Base-by-base conservation (phyloP, 2,888 invertebrate genomes). In the Darwinula stevensoni region DNA sequence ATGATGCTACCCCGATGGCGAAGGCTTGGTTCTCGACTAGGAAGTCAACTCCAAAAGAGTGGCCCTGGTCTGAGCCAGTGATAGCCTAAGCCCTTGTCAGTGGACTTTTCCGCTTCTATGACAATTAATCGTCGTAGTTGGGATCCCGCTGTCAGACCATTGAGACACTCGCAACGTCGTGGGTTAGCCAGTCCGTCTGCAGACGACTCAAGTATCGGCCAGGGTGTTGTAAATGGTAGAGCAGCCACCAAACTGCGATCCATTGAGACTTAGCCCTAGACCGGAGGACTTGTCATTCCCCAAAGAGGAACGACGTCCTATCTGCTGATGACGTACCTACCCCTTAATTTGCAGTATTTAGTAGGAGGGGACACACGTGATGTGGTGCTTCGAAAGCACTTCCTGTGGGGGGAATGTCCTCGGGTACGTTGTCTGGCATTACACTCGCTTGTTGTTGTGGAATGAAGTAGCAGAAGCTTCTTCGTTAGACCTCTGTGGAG, bases 211-310 rank as follows among this genome's bases (percentile, higher is more conserved):
- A 41, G 52, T 58, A 54, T 57, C 54, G 53, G 58, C 56, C 60
- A 54, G 58, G 59, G 59, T 59, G 56, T 58, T 56, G 59, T 59
- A 59, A 51, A 49, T 56, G 53, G 57, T 56, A 58, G 58, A 59
- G 58, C 57, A 57, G 59, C 54, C 52, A 47, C 49, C 54, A 53
- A 51, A 53, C 56, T 61, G 59, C 59, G 56, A 61, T 59, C 58
- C 56, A 56, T 58, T 61, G 59, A 61, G 59, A 59, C 59, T 59
- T 49, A 53, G 53, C 58, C 57, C 52, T 49, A 22, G 22, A 22
- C 22, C n/a, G 22, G 22, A 22, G 22, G 22, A 22, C n/a, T 22
- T 22, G 22, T 22, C n/a, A 22, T 22, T 9, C n/a, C 9, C 6
- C n/a, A n/a, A 22, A 22, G n/a, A n/a, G 22, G 22, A 22, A 22